Percentiles rank a stretch among this genome's conserved stretches.
These are phyloP conservation scores for Asarcornis scutulata DNA, from an alignment of 2,113 vertebrate species.

Conservation along the genomic window DNA sequence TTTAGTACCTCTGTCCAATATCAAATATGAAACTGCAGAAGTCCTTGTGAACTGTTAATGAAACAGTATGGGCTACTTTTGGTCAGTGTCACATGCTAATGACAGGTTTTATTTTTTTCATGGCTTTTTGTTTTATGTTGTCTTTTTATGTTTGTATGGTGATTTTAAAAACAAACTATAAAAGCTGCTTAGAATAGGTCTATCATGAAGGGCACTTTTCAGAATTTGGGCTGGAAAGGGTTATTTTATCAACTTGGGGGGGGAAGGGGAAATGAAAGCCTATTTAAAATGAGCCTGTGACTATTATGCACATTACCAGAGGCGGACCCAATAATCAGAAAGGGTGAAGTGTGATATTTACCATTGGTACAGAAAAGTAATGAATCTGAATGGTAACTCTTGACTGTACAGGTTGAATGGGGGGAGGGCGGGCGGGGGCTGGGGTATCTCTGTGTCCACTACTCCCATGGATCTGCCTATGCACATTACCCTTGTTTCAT, in stretches of 20 bases:
- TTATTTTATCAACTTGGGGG: slow-evolving; percentile 76
- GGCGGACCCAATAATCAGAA: slow-evolving; percentile 76
- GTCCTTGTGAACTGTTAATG: slow-evolving; percentile 82
- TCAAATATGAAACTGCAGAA: slow-evolving; percentile 68
- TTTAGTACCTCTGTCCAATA: slow-evolving; percentile 80
- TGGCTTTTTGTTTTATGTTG: slow-evolving; percentile 76
- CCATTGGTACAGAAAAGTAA: slow-evolving; percentile 59
- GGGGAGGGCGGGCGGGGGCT: slow-evolving; percentile 46
- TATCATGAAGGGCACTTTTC: slow-evolving; percentile 89
- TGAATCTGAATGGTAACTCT: not conserved
- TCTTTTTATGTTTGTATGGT: slow-evolving; percentile 77
- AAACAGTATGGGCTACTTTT: slow-evolving; percentile 78
- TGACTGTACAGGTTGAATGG: slow-evolving; percentile 61
- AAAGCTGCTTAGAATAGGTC: slow-evolving; percentile 88
- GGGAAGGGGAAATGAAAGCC: slow-evolving; percentile 75
- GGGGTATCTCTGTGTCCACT: slow-evolving; percentile 54
- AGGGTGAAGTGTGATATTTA: slow-evolving; percentile 70
- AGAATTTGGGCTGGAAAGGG: slow-evolving; percentile 84
- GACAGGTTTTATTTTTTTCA: slow-evolving; percentile 74
- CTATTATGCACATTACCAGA: slow-evolving; percentile 85
- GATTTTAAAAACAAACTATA: slow-evolving; percentile 78
- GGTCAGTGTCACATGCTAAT: slow-evolving; percentile 79
- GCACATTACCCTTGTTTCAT: slow-evolving; percentile 83
- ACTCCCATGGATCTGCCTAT: slow-evolving; percentile 78
- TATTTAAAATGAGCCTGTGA: slow-evolving; percentile 85